phyloP scores from a whole-genome alignment of 2,888 invertebrate species.

The Pyrocoelia pectoralis region DNA sequence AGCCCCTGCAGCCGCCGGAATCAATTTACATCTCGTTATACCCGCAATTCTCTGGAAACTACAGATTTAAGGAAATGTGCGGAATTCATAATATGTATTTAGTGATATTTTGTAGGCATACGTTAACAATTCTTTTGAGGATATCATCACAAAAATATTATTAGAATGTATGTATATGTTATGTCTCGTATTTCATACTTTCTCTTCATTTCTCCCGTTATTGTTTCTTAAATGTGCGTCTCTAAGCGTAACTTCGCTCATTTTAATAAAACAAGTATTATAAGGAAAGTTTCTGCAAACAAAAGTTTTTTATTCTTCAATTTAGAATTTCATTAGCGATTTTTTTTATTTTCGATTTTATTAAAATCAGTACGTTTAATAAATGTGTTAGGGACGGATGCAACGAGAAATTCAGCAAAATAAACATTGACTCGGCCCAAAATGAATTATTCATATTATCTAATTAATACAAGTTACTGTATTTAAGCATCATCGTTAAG shows the following conservation, averaged over 20 bases:
- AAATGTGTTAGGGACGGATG: too few species aligned
- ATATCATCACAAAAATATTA: background rate
- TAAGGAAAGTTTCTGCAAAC: too few species aligned
- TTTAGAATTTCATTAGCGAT: background rate
- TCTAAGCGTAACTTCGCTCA: too few species aligned
- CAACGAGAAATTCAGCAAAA: background rate
- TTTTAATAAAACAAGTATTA: too few species aligned
- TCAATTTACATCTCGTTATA: slow-evolving; percentile 61
- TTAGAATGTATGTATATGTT: background rate
- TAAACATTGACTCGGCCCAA: background rate
- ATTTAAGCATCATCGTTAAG: background rate
- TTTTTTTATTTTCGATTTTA: too few species aligned
- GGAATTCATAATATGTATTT: slow-evolving; percentile 38
- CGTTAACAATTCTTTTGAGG: slow-evolving; percentile 9
- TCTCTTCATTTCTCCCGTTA: background rate
- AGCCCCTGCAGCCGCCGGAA: slow-evolving; percentile 55
- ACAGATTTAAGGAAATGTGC: slow-evolving; percentile 37
- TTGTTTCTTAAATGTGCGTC: too few species aligned
- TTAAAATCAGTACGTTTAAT: too few species aligned
- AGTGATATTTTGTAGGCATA: slow-evolving; percentile 31
- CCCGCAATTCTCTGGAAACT: slow-evolving; percentile 45
- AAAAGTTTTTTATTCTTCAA: background rate
- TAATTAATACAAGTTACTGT: background rate
- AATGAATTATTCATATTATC: background rate
- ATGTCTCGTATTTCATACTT: background rate